Evolutionary conservation across 2,888 invertebrate genomes (phyloP).

Genomic region (Tethea ocularis): DNA sequence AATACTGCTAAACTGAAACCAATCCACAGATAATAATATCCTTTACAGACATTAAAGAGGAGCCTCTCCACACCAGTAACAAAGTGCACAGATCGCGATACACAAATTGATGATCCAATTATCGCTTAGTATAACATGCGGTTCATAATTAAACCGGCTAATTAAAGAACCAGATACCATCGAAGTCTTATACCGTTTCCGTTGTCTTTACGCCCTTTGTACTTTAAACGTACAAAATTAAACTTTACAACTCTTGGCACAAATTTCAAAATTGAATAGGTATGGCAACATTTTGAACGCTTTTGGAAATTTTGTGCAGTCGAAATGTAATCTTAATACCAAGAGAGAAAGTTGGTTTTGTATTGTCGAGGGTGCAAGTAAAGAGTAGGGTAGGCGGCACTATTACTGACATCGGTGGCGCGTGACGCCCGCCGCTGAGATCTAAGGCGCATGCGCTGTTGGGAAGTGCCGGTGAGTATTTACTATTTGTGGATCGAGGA

Average conservation of each 20-base stretch:
- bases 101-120: constrained; percentile 70
- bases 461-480: constrained; percentile 39
- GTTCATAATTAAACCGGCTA: constrained; percentile 76
- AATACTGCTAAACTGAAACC: not conserved
- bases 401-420: constrained; percentile 67
- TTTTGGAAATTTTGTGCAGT: constrained; percentile 16
- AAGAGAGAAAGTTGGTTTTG: constrained; percentile 13
- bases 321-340: constrained; percentile 15
- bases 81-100: constrained; percentile 22
- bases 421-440: constrained; percentile 81
- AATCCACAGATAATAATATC: not conserved
- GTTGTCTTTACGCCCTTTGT: constrained; percentile 63
- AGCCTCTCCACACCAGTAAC: not conserved
- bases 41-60: not conserved
- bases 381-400: constrained; percentile 66
- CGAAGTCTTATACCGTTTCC: constrained; percentile 50
- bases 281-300: not conserved
- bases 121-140: constrained; percentile 63
- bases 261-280: constrained; percentile 31
- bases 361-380: constrained; percentile 17
- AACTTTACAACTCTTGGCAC: constrained; percentile 9
- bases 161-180: constrained; percentile 69
- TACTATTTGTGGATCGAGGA: constrained; percentile 58
- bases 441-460: constrained; percentile 58
- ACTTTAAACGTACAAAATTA: constrained; percentile 15